Base-by-base conservation (phyloP, 1,140 invertebrate species). In the Zaprionus kolodkinae region DNA sequence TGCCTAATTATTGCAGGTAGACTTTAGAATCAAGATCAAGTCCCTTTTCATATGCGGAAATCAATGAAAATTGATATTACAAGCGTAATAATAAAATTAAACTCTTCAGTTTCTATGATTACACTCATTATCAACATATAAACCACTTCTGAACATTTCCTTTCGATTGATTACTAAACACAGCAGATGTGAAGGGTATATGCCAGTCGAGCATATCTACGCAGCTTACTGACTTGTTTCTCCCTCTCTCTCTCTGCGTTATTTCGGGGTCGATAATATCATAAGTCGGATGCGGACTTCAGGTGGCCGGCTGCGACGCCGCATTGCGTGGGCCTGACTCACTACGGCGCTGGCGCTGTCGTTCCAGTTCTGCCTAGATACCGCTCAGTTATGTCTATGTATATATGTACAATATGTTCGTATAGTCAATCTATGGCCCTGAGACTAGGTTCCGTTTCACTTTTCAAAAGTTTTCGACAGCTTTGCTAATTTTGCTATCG, bases 291-390 rank as follows among this genome's bases (percentile, higher is more conserved):
- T 74, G 85, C 85, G 84, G 84, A 88, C 81, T 87, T 88, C 85
- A 88, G 77, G 77, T 81, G 80, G 72, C 67, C 36, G 33, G 55
- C 43, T 72, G 69, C 62, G 69, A 65, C 72, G 72, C 72, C 67
- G 71, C 78, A 89, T 79, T 88, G 84, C 84, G 84, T 88, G 84
- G 85, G 84, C 78, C 76, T 88, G 84, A 88, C 74, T 89, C 85
- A 87, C 69, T 63, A 6, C 6, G 5, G 6, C 38, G 6, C 38
- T 43, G 40, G 40, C 7, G 40, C 40, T 43, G 40, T 48, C 61
- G 62, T 56, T 61, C 43, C 64, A 76, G 78, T 72, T 81, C 78
- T 76, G 72, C 10, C 50, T 45, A 81, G 35, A 66, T 56, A 71
- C 33, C 43, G 11, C 38, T 36, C 25, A 40, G 9, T 38, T 13